Conservation (phyloP, 2,888 invertebrate species). For the Diabrotica balteata region DNA sequence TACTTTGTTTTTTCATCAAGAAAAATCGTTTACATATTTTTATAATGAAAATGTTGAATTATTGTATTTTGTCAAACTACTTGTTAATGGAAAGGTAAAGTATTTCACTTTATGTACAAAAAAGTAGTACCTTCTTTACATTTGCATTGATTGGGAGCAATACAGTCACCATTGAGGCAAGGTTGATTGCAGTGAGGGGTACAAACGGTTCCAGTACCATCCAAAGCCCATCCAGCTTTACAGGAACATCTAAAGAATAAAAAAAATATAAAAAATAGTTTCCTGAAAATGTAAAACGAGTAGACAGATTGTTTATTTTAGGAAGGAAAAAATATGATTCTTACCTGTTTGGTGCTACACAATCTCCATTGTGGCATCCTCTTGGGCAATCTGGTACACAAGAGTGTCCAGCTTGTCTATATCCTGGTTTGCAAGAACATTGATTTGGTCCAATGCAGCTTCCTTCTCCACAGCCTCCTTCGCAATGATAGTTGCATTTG, state of each 20-base stretch:
- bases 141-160: conserved; percentile 57
- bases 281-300: background rate
- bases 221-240: conserved; percentile 51
- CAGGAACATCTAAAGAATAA: conserved; percentile 66
- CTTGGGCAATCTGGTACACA: conserved; percentile 57
- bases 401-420: conserved; percentile 45
- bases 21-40: no score
- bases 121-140: conserved; percentile 55
- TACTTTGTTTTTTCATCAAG: no score
- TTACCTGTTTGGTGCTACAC: conserved; percentile 60
- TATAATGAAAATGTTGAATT: no score
- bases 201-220: conserved; percentile 53
- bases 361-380: conserved; percentile 63
- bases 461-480: conserved; percentile 59
- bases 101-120: no score
- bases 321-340: conserved; percentile 1
- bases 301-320: background rate
- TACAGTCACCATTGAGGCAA: conserved; percentile 64
- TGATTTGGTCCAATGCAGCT: conserved; percentile 61
- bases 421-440: conserved; percentile 62
- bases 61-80: no score
- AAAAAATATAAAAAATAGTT: conserved; percentile 5
- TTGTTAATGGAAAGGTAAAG: no score
- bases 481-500: conserved; percentile 54
- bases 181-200: conserved; percentile 60